Conservation (phyloP, 2,113 vertebrate species). For the Epinephelus moara region DNA sequence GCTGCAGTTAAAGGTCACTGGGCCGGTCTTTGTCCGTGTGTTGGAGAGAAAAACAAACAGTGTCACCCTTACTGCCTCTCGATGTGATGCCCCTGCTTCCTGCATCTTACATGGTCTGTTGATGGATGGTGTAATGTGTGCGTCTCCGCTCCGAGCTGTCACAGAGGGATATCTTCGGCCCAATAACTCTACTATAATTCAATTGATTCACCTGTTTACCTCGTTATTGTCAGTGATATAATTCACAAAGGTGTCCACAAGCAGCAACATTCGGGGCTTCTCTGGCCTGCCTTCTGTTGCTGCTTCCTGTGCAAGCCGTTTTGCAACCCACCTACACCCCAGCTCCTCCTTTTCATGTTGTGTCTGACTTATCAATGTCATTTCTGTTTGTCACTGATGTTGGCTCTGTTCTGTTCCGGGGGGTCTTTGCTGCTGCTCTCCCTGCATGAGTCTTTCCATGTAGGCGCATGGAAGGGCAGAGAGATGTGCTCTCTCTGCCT, state of each 20-base stretch:
- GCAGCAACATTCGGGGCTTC: too few relatives aligned
- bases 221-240: constrained; percentile 23
- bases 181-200: constrained; percentile 9
- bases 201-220: constrained; percentile 28
- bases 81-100: constrained; percentile 8
- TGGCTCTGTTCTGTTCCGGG: too few relatives aligned
- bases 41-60: constrained; percentile 64
- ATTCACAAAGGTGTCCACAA: constrained; percentile 20
- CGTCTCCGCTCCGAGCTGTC: neutral
- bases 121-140: neutral
- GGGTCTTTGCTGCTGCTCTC: too few relatives aligned
- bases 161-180: neutral
- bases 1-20: constrained; percentile 61
- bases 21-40: constrained; percentile 50
- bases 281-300: too few relatives aligned
- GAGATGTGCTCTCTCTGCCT: too few relatives aligned
- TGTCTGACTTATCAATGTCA: too few relatives aligned
- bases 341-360: too few relatives aligned
- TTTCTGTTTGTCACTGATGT: too few relatives aligned
- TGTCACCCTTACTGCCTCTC: constrained; percentile 49
- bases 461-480: too few relatives aligned
- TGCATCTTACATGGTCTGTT: neutral
- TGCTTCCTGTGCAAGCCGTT: too few relatives aligned
- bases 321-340: too few relatives aligned
- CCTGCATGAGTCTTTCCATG: too few relatives aligned